Evolutionary conservation across 2,888 invertebrate species (phyloP).

Genomic region (Catocala nupta): DNA sequence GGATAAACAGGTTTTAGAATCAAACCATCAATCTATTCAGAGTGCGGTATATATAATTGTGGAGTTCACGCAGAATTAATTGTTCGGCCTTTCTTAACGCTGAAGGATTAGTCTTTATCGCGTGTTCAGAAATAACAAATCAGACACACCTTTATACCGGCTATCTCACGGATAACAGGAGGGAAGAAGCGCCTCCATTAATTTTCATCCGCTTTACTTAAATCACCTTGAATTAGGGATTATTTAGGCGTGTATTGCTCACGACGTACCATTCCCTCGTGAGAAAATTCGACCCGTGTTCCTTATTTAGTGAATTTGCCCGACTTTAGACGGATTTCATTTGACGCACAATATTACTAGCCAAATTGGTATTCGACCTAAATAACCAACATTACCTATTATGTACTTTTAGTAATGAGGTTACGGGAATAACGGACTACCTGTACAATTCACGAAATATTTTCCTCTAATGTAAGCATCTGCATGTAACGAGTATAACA

Average conservation of each 20-base stretch:
- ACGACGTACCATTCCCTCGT: conserved; percentile 32
- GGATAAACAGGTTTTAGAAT: not conserved
- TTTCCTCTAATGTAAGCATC: conserved; percentile 30
- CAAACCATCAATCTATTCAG: not conserved
- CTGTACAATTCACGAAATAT: conserved; percentile 19
- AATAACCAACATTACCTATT: conserved; percentile 23
- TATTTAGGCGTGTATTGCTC: conserved; percentile 60
- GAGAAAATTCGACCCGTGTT: conserved; percentile 40
- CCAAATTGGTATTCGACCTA: conserved; percentile 32
- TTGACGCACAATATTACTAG: conserved; percentile 26
- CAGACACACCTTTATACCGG: conserved; percentile 55
- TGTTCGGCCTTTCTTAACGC: conserved; percentile 43
- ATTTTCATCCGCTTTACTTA: conserved; percentile 69
- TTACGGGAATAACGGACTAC: conserved; percentile 16
- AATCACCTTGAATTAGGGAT: conserved; percentile 63
- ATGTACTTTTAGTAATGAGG: not conserved
- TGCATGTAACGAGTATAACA: conserved; percentile 13
- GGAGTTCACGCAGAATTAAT: conserved; percentile 50
- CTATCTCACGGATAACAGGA: conserved; percentile 48
- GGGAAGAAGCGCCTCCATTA: conserved; percentile 60
- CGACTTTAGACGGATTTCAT: conserved; percentile 22
- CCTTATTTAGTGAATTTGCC: conserved; percentile 15
- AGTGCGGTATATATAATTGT: conserved; percentile 23
- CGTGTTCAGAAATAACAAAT: conserved; percentile 67
- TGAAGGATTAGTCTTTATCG: conserved; percentile 60